Conservation (phyloP, 2,888 invertebrate genomes). For the Pecten maximus region DNA sequence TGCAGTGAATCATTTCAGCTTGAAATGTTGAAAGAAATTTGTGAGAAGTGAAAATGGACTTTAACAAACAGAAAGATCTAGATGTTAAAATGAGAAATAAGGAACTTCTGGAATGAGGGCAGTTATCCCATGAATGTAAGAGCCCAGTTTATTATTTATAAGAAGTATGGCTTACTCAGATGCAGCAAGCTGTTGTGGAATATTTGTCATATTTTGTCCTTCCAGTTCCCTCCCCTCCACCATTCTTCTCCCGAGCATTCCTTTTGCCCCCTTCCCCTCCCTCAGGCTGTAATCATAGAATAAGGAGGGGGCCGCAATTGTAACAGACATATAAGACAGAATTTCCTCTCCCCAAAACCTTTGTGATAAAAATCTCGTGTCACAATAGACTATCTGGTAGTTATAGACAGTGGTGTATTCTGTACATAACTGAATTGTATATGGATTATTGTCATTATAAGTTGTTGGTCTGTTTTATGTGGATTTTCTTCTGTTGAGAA, state of each 20-base stretch:
- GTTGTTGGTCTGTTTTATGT: neutral
- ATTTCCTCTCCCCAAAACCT: neutral
- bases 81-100: neutral
- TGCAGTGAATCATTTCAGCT: too few relatives aligned
- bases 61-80: neutral
- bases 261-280: neutral
- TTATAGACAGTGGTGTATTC: neutral
- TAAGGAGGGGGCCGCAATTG: neutral
- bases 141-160: neutral
- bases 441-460: neutral
- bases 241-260: neutral
- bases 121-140: neutral
- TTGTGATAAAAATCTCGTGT: neutral
- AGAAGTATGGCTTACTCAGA: neutral
- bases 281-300: neutral
- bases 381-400: neutral
- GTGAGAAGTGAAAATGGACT: neutral
- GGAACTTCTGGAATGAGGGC: neutral
- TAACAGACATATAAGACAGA: neutral
- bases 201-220: neutral
- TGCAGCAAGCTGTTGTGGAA: neutral
- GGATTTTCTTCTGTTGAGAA: neutral
- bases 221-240: neutral
- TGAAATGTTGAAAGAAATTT: neutral
- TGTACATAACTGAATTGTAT: neutral